phyloP scores from a whole-genome alignment of 2,888 invertebrate genomes.

The Apodemia mormo region DNA sequence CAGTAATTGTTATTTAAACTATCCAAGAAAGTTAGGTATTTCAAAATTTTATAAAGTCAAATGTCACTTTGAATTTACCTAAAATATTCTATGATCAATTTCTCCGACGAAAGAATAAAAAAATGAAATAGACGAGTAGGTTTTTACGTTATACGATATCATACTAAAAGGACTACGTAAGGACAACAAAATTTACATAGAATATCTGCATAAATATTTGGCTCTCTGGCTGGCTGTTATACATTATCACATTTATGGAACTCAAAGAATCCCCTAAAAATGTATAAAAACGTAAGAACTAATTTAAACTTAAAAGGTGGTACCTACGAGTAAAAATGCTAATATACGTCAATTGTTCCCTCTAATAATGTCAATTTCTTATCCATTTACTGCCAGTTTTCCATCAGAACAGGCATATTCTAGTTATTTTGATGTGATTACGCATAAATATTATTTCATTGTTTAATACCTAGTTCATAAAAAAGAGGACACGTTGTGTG shows the following conservation, averaged over 20 bases:
- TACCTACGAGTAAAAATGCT: conserved; percentile 40
- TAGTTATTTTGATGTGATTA: conserved; percentile 7
- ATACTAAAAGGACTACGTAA: not conserved
- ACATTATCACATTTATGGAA: conserved; percentile 42
- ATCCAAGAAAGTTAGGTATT: no score
- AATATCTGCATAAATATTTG: conserved; percentile 9
- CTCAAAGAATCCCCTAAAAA: conserved; percentile 33
- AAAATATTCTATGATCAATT: not conserved
- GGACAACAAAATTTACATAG: not conserved
- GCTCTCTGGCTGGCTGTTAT: not conserved
- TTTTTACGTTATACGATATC: no score
- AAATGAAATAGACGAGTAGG: no score
- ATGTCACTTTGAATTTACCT: not conserved
- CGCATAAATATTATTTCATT: not conserved
- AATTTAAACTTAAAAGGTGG: conserved; percentile 35
- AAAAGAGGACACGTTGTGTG: no score
- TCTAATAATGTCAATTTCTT: conserved; percentile 10
- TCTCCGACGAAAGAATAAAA: no score
- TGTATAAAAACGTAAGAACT: conserved; percentile 28
- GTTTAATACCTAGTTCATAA: no score
- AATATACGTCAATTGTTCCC: conserved; percentile 30
- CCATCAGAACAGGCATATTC: not conserved
- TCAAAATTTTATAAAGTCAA: no score
- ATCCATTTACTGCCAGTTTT: not conserved
- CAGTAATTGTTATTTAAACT: no score